Evolutionary conservation across 2,888 invertebrate genomes (phyloP).

Genomic region (Agrilus biguttatus): DNA sequence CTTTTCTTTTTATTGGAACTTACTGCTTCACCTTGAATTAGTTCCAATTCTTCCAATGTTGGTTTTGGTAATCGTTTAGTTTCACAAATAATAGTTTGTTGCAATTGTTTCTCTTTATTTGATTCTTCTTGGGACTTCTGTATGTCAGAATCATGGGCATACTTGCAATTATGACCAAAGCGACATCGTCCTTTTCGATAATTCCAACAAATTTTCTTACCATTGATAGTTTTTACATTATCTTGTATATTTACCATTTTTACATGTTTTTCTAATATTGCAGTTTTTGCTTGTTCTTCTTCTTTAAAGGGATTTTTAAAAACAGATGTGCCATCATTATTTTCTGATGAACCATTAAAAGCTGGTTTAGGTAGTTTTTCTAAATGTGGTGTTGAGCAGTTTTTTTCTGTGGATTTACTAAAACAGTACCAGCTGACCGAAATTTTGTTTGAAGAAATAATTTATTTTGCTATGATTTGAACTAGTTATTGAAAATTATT

Average conservation of each 20-base stretch:
- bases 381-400: slow-evolving; percentile 6
- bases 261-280: slow-evolving; percentile 79
- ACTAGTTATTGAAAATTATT: slow-evolving; percentile 1
- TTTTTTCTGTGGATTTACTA: slow-evolving; percentile 17
- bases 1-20: slow-evolving; percentile 41
- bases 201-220: slow-evolving; percentile 86
- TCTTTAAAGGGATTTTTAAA: slow-evolving; percentile 78
- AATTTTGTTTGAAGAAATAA: slow-evolving; percentile 17
- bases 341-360: slow-evolving; percentile 36
- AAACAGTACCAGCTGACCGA: slow-evolving; percentile 29
- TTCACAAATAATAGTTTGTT: slow-evolving; percentile 30
- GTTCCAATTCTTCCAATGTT: slow-evolving; percentile 13
- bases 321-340: slow-evolving; percentile 47
- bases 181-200: slow-evolving; percentile 80
- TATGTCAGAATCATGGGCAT: slow-evolving; percentile 79
- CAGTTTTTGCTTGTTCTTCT: slow-evolving; percentile 74
- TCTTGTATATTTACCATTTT: slow-evolving; percentile 73
- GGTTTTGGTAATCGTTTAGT: slow-evolving; percentile 11
- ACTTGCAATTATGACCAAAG: slow-evolving; percentile 85
- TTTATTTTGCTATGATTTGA: not conserved
- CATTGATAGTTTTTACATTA: slow-evolving; percentile 61
- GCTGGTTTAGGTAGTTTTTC: slow-evolving; percentile 48
- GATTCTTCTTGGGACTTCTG: slow-evolving; percentile 47
- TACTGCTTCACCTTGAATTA: slow-evolving; percentile 14
- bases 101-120: slow-evolving; percentile 36